Conservation (phyloP, 1,140 invertebrate species). For the Hyphantria cunea region DNA sequence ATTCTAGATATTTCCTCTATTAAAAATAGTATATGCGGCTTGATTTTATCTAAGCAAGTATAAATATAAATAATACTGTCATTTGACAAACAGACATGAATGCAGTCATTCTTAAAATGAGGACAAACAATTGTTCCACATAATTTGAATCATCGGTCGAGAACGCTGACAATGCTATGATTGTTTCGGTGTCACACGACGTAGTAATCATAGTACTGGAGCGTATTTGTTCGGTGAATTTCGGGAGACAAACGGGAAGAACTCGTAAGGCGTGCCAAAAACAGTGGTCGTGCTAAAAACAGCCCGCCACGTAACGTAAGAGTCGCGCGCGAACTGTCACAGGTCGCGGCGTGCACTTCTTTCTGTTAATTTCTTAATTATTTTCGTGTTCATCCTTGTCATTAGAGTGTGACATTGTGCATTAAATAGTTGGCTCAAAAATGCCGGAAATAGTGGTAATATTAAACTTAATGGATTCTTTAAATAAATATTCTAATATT, state of each 20-base stretch:
- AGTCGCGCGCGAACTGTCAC: conserved; percentile 53
- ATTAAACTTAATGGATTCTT: neutral
- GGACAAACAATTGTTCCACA: neutral
- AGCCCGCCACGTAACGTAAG: conserved; percentile 62
- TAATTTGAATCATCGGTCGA: conserved; percentile 6
- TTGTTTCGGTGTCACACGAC: conserved; percentile 20
- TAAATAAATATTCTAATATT: neutral
- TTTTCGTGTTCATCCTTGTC: conserved; percentile 30
- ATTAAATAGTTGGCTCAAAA: neutral
- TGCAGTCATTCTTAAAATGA: neutral
- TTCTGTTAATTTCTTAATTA: conserved; percentile 41
- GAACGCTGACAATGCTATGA: conserved; percentile 19
- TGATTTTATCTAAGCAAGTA: neutral
- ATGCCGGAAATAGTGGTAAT: neutral
- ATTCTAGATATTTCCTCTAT: conserved; percentile 8
- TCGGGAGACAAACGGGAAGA: conserved; percentile 32
- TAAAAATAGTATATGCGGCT: conserved; percentile 6
- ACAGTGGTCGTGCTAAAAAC: conserved; percentile 64
- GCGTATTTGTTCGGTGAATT: conserved; percentile 12
- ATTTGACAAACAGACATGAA: conserved; percentile 2
- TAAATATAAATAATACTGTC: neutral
- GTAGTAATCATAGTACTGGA: conserved; percentile 20
- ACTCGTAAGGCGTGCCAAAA: conserved; percentile 53
- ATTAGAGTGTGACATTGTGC: conserved; percentile 20
- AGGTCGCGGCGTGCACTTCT: conserved; percentile 25